A percentile compares a stretch with the other conserved stretches of the same genome.
Conservation (phyloP, 2,797 vertebrate species). For the Eptatretus atami region DNA sequence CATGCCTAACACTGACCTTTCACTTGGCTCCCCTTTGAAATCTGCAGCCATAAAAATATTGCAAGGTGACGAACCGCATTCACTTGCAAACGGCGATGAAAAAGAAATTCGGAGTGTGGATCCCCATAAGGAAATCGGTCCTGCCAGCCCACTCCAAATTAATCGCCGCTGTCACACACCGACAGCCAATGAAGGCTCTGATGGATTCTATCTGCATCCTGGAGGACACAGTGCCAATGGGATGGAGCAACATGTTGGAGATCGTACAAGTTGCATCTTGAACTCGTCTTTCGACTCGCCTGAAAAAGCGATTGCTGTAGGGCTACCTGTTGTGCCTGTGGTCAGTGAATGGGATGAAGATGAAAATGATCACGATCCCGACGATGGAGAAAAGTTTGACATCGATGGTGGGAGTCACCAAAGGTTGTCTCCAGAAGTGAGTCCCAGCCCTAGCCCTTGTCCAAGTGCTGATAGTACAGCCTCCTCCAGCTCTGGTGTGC, state of each 20-base stretch:
- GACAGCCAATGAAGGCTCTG: not conserved
- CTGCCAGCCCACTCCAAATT: not conserved
- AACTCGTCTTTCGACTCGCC: not conserved
- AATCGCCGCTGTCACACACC: not conserved
- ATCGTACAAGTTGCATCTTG: not conserved
- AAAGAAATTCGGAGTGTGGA: not conserved
- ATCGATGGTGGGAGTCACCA: too few species aligned
- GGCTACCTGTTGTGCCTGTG: not conserved
- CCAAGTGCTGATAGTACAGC: slow-evolving; percentile 26
- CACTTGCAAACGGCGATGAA: not conserved
- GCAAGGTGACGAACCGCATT: too few species aligned
- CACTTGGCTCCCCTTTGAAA: not conserved
- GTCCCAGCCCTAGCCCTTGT: slow-evolving; percentile 18
- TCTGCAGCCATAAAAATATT: too few species aligned
- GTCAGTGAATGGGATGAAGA: not conserved
- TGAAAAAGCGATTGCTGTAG: not conserved
- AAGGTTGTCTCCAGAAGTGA: slow-evolving; percentile 14
- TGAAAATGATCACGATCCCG: not conserved
- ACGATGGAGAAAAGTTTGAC: not conserved
- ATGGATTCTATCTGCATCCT: slow-evolving; percentile 1
- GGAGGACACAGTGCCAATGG: not conserved
- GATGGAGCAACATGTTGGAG: not conserved
- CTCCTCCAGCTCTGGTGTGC: slow-evolving; percentile 32
- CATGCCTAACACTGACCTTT: not conserved
- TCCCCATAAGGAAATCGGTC: not conserved